Percentiles rank a stretch among this genome's conserved stretches.
phyloP scores from a whole-genome alignment of 1,140 invertebrate species.

The Helicorthomorpha holstii region DNA sequence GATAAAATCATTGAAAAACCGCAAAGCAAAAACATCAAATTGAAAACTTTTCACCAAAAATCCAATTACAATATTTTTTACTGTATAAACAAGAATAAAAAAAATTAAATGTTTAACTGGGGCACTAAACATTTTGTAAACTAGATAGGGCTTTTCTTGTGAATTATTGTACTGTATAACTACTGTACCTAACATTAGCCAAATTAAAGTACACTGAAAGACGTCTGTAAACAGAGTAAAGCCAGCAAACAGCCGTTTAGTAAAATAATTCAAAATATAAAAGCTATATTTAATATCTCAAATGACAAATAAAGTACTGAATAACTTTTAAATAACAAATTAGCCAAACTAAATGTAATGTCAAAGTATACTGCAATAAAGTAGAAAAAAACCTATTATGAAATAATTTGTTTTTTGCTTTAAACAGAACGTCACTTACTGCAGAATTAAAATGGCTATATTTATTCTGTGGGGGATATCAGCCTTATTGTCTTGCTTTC shows the following conservation, averaged over 20 bases:
- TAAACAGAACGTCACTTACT: constrained; percentile 59
- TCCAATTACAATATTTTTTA: too few relatives aligned
- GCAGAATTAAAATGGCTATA: constrained; percentile 49
- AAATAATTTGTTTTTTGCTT: constrained; percentile 8
- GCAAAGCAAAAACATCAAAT: too few relatives aligned
- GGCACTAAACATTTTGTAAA: too few relatives aligned
- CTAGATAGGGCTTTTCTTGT: too few relatives aligned
- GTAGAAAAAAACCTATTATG: background rate
- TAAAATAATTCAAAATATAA: background rate
- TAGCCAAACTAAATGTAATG: background rate
- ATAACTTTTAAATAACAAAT: background rate
- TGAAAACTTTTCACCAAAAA: too few relatives aligned
- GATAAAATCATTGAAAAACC: too few relatives aligned
- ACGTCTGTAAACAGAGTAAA: too few relatives aligned
- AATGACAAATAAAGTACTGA: background rate
- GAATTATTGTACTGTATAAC: too few relatives aligned
- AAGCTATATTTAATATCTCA: background rate
- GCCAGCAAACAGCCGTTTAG: background rate
- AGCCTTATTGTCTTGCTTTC: constrained; percentile 48
- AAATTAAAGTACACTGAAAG: too few relatives aligned
- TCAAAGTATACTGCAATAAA: background rate
- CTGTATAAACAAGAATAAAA: too few relatives aligned
- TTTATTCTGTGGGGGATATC: constrained; percentile 48
- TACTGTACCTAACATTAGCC: too few relatives aligned
- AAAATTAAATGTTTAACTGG: too few relatives aligned